Evolutionary conservation across 2,797 vertebrate genomes (phyloP).

Genomic region (Malacoctenus gilli): DNA sequence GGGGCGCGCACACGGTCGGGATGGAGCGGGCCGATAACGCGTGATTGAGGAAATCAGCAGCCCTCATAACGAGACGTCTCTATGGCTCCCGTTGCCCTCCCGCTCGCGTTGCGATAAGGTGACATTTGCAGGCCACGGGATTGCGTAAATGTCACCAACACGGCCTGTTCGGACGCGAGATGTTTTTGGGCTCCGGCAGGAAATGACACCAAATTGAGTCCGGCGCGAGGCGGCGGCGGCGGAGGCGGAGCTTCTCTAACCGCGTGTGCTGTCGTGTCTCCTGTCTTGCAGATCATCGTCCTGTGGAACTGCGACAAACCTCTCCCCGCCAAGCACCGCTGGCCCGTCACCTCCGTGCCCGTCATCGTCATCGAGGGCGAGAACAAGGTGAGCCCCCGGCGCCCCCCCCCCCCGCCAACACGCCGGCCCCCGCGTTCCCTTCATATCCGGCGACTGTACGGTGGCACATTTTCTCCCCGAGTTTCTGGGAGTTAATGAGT

Average conservation of each 20-base stretch:
- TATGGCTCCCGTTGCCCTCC: constrained; percentile 34
- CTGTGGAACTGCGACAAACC: constrained; percentile 99
- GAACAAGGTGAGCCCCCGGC: constrained; percentile 92
- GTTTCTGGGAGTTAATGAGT: constrained; percentile 56
- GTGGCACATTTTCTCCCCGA: constrained; percentile 26
- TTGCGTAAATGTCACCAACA: constrained; percentile 56
- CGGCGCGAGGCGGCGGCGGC: too few species aligned
- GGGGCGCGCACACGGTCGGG: too few species aligned
- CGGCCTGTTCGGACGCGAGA: constrained; percentile 18
- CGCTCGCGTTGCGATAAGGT: constrained; percentile 52
- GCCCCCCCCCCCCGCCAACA: constrained; percentile 41
- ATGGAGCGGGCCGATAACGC: constrained; percentile 6
- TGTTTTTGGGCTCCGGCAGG: constrained; percentile 2
- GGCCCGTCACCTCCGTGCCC: constrained; percentile 93
- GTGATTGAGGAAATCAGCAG: too few species aligned
- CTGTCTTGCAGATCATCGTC: constrained; percentile 84
- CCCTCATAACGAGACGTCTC: constrained; percentile 49
- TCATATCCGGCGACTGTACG: constrained; percentile 40
- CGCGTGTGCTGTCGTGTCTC: too few species aligned
- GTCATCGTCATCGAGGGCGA: constrained; percentile 97
- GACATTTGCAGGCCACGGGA: constrained; percentile 49
- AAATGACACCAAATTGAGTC: too few species aligned
- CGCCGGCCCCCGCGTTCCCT: constrained; percentile 52
- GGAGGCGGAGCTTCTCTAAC: too few species aligned
- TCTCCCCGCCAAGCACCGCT: constrained; percentile 94